Conservation (phyloP, 2,113 vertebrate species). For the Megatriorchis doriae region DNA sequence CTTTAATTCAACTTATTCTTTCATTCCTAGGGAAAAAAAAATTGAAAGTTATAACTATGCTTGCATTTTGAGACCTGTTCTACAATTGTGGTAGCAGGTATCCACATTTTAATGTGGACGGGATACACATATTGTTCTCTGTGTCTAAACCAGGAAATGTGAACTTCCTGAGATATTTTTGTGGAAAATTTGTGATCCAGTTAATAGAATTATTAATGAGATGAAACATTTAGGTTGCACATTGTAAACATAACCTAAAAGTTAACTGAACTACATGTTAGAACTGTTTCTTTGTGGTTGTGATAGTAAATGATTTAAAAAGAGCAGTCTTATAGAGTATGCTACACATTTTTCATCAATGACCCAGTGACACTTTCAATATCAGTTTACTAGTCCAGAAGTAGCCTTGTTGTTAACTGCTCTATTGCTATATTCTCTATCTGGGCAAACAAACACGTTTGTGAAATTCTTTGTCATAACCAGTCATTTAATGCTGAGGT, state of each 20-base stretch:
- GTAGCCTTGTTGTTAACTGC: background rate
- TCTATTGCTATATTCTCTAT: background rate
- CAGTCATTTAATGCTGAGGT: background rate
- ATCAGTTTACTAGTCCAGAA: background rate
- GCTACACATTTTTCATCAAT: background rate
- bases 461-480: background rate
- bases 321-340: background rate
- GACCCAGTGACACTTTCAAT: background rate
- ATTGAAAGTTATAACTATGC: background rate
- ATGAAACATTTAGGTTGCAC: background rate
- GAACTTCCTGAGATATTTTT: background rate
- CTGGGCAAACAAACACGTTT: background rate
- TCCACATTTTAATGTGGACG: background rate
- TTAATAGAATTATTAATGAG: background rate
- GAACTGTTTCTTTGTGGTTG: background rate
- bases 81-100: background rate
- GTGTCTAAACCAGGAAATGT: background rate
- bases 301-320: background rate
- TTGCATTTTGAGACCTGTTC: background rate
- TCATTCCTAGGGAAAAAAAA: background rate
- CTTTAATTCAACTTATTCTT: background rate
- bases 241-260: background rate
- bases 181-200: background rate
- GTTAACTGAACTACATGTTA: background rate
- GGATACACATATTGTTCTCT: background rate